Conservation (phyloP, 2,888 invertebrate species). For the Nycteola revayana region DNA sequence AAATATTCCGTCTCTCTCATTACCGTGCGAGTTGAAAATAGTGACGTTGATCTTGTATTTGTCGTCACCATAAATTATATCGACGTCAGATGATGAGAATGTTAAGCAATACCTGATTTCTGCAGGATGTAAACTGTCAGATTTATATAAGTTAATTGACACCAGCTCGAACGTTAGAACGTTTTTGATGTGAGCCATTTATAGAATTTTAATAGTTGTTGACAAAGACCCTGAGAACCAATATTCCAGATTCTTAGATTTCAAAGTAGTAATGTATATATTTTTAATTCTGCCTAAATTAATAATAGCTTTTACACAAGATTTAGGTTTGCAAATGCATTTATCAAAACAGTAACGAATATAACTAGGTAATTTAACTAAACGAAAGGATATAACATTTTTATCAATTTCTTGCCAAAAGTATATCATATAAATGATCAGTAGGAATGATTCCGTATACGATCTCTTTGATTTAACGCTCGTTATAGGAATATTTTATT, state of each 20-base stretch:
- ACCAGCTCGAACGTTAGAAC: slow-evolving; percentile 30
- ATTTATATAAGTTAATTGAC: slow-evolving; percentile 44
- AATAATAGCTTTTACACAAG: slow-evolving; percentile 6
- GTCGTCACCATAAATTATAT: slow-evolving; percentile 36
- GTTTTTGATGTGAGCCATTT: slow-evolving; percentile 25
- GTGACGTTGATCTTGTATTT: slow-evolving; percentile 40
- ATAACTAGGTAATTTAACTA: too few species aligned
- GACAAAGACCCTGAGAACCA: slow-evolving; percentile 11
- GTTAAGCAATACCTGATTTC: slow-evolving; percentile 39
- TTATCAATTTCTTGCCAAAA: too few species aligned
- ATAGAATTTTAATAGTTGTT: slow-evolving; percentile 27
- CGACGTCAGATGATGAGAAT: slow-evolving; percentile 49
- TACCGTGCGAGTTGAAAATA: slow-evolving; percentile 39
- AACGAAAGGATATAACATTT: too few species aligned
- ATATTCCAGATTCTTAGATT: slow-evolving; percentile 7
- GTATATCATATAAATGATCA: too few species aligned
- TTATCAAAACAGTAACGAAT: too few species aligned
- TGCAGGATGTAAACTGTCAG: slow-evolving; percentile 46
- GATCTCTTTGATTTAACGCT: too few species aligned
- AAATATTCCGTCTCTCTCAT: slow-evolving; percentile 60
- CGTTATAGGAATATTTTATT: too few species aligned
- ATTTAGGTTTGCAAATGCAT: neutral
- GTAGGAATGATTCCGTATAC: too few species aligned
- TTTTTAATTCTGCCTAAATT: slow-evolving; percentile 10
- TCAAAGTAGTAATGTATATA: slow-evolving; percentile 12